A percentile compares a stretch with the other conserved stretches of the same genome.
Evolutionary conservation across 2,113 vertebrate genomes (phyloP).

Genomic region (Castor canadensis): DNA sequence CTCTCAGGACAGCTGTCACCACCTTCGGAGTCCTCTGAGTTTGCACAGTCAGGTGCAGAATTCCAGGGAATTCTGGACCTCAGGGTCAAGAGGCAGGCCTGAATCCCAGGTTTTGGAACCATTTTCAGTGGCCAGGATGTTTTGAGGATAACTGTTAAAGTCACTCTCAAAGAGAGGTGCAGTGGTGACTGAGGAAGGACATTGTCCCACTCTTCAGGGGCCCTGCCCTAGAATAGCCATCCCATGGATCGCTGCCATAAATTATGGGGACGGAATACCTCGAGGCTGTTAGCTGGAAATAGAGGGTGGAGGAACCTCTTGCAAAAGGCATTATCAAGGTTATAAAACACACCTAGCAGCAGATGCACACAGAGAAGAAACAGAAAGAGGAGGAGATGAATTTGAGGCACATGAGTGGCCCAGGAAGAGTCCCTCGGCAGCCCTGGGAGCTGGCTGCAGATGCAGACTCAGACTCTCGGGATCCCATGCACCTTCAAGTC

Average conservation of each 20-base stretch:
- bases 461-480: background rate
- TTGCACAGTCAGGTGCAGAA: too few relatives aligned
- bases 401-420: background rate
- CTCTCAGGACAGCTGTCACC: rapidly evolving
- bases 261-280: background rate
- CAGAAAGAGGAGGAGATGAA: background rate
- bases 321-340: background rate
- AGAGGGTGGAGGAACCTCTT: background rate
- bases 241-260: rapidly evolving
- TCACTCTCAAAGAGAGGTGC: background rate
- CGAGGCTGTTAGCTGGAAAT: background rate
- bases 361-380: background rate
- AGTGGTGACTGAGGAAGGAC: background rate
- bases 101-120: background rate
- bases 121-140: background rate
- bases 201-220: background rate
- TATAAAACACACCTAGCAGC: background rate
- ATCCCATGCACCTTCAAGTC: too few relatives aligned
- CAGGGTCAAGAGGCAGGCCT: too few relatives aligned
- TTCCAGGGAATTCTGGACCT: too few relatives aligned
- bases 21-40: background rate
- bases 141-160: background rate
- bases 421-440: background rate
- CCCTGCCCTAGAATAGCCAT: too few relatives aligned
- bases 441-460: background rate